Evolutionary conservation across 2,888 invertebrate species (phyloP).

Genomic region (Zygaena filipendulae): DNA sequence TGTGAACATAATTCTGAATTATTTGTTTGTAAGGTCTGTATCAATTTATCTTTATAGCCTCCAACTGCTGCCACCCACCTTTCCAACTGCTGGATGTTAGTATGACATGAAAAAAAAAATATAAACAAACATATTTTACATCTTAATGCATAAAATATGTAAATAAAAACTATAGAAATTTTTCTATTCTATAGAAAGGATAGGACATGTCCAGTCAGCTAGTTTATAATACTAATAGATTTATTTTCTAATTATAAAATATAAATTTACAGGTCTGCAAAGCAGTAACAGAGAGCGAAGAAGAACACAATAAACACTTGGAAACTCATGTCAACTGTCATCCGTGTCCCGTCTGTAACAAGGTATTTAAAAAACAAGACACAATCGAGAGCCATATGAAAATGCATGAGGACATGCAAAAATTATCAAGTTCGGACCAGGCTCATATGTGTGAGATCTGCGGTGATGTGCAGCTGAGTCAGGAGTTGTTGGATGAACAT

Average conservation of each 20-base stretch:
- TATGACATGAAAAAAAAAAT: too few relatives aligned
- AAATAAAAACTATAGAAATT: constrained; percentile 12
- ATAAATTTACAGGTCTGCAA: constrained; percentile 40
- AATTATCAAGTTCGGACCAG: constrained; percentile 17
- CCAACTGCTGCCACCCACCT: too few relatives aligned
- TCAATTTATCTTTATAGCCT: too few relatives aligned
- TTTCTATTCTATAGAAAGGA: too few relatives aligned
- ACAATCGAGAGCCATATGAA: constrained; percentile 40
- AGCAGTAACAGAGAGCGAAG: constrained; percentile 32
- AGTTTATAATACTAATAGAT: too few relatives aligned
- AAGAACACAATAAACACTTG: constrained; percentile 37
- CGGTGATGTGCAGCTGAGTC: constrained; percentile 31
- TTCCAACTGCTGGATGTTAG: too few relatives aligned
- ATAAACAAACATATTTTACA: too few relatives aligned
- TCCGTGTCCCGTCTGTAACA: constrained; percentile 37
- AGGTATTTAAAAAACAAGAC: constrained; percentile 36
- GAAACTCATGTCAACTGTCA: constrained; percentile 35
- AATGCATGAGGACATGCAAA: constrained; percentile 30
- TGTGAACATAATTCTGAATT: constrained; percentile 35
- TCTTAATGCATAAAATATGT: too few relatives aligned
- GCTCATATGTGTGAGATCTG: constrained; percentile 45
- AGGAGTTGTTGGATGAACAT: constrained; percentile 29
- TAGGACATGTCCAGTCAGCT: too few relatives aligned
- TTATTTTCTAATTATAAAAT: too few relatives aligned
- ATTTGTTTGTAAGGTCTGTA: constrained; percentile 49